These are phyloP conservation scores for Bothrops jararaca DNA, from an alignment of 2,113 vertebrate genomes.

Conservation along the genomic window DNA sequence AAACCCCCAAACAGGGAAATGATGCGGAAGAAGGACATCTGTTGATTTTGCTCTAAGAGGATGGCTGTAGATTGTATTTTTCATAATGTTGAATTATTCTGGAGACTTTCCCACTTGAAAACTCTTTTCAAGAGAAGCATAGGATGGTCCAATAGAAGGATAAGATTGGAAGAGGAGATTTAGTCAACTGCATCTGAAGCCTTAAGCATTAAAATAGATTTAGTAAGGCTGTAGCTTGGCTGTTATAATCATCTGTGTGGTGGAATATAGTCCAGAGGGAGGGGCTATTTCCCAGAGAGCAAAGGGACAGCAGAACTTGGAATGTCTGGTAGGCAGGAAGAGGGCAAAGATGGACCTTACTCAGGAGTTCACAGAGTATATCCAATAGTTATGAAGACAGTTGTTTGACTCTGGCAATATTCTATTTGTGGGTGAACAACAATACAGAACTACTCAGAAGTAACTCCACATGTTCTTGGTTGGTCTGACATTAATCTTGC, in stretches of 20 bases:
- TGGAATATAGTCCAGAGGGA: not conserved
- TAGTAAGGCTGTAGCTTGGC: not conserved
- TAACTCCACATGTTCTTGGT: no score
- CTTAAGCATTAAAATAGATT: not conserved
- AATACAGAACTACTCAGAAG: no score
- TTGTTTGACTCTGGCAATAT: no score
- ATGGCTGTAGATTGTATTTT: not conserved
- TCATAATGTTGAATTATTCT: not conserved
- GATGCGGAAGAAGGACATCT: not conserved
- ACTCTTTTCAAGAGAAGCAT: not conserved
- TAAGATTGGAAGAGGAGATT: not conserved
- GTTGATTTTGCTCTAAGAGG: not conserved
- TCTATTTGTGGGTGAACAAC: no score
- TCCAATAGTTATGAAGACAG: no score
- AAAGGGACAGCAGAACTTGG: no score
- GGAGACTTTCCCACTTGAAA: not conserved
- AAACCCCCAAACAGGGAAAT: not conserved
- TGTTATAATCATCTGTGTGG: not conserved
- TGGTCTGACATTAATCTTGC: no score
- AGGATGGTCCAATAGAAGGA: not conserved
- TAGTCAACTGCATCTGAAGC: not conserved
- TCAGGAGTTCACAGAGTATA: no score
- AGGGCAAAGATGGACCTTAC: no score
- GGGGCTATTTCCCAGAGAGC: not conserved
- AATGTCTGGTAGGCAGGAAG: no score